Base-by-base conservation (phyloP, 2,113 vertebrate species). In the Anolis sagrei region DNA sequence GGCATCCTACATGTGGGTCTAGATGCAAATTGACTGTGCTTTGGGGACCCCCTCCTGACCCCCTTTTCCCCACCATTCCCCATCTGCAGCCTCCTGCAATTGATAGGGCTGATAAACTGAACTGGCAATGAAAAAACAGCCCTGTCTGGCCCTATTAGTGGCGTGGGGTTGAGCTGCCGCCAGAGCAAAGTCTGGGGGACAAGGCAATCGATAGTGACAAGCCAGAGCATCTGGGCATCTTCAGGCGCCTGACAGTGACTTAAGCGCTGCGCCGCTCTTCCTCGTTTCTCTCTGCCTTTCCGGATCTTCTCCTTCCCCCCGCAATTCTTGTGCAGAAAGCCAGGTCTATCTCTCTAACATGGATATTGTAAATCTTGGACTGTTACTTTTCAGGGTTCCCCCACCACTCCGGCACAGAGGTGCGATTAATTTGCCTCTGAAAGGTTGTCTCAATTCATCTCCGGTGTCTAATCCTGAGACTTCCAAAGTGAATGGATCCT, bases 91-190 rank as follows among this genome's bases (percentile, higher is more conserved):
- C 58, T 18, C 75, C 89, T 82, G 18, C 34, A 68, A 1, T 19
- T 72, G 0, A 18, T 49, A 64, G 73, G 0, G 0, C 21, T 39
- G 16, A 6, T 44, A 1, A 78, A 19, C 79, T 76, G 25, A 10
- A 1, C 39, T 1, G 61, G 79, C 2, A 0, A 76, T 81, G 51
- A 84, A 61, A 82, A 84, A 25, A 29, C 86, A 82, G 25, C 78
- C 87, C 7, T 16, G 86, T 73, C 86, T 79, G 75, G 68, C 79
- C 73, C 74, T 39, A 77, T 87, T 87, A 87, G 80, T 7, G 7
- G 34, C 1, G 4, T 7, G 21, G 79, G 79, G 73, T 16, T 61
- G 79, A 82, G 86, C 69, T 70, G 48, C 48, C 64, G 18, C 79
- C 5, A 4, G 73, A 68, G 73, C 48, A 82, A 77, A 77, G 73